Evolutionary conservation across 2,797 vertebrate genomes (phyloP), one percentile per base, ranked within the genome.

Genomic region (Meriones psammophilus): DNA sequence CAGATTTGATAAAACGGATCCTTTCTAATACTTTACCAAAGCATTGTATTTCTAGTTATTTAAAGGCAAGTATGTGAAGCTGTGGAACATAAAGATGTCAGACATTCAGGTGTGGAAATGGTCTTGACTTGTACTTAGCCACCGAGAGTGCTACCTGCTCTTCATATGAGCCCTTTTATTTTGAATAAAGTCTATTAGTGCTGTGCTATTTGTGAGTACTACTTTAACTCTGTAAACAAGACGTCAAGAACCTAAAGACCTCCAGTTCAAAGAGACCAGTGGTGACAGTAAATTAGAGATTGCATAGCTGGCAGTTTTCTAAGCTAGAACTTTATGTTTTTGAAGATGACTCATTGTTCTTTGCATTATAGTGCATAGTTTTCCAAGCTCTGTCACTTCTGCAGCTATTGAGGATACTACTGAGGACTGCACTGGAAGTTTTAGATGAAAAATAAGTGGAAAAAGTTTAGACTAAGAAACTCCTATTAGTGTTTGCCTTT

Each of bases 401-500:
- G 71, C 46, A 56, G 73, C 39, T 58, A 39, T 46, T 76, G 28
- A 95, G 18, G 22, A 60, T 36, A 91, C 42, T 83, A 46, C 89
- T 89, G 74, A 46, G n/a, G 56, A 95, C 71, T 36, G 5, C 33
- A 85, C 2, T 92, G 62, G 3, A 50, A 78, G 80, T 92, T 92
- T 93, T 85, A 56, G 60, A 73, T 87, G 30, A 71, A 94, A 87
- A 87, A 4, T 79, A 93, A 91, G 89, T 66, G 74, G 91, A 89
- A 87, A 86, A 85, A 33, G 92, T 94, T 95, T 94, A 91, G 96
- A 95, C 80, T 66, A 66, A 68, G 26, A 96, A 64, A 77, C 62
- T 46, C 17, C 1, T 83, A 50, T 84, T 86, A 92, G 39, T 50
- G 33, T 76, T 94, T 94, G 58, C 36, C 85, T 85, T 96, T 89